Evolutionary conservation across 2,113 vertebrate species (phyloP), one percentile per base, ranked within the genome.

Genomic region (Centropus bengalensis): DNA sequence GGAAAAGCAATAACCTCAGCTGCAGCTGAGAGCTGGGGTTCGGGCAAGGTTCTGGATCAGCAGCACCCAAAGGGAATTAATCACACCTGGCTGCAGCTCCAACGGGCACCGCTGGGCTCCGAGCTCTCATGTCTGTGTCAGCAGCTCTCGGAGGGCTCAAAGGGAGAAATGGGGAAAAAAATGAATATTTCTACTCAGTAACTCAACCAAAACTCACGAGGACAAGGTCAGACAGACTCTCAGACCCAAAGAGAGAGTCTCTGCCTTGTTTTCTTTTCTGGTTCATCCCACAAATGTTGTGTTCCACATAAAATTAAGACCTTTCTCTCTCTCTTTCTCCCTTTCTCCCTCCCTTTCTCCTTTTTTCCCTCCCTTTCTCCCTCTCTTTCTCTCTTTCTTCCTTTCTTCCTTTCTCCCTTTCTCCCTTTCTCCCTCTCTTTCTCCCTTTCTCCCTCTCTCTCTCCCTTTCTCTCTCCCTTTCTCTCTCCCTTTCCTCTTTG

Each of bases 271-370:
- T 93, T 79, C 66, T 89, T 80, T 85, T 62, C 80, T 82, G 51
- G 54, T 85, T 91, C 58, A 2, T 55, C 45, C 36, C 83, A 45
- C 54, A 54, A 85, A 64, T 3, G 75, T 49, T 19, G 11, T 12
- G 42, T 8, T 93, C 45, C 59, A 40, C 17, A 2, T 2, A 6
- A 86, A 85, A 88, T 94, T 26, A 73, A 88, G 94, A 82, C 85
- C 71, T 89, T 84, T 58, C 89, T 87, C 79, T 64, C 79, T 58
- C n/a, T n/a, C n/a, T n/a, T n/a, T n/a, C n/a, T 88, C 89, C 82
- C 71, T 89, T 82, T 58, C 89, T 87, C 79, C 60, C 79, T 58
- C 36, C 9, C 36, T 36, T 36, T 36, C 36, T 88, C 90, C 85
- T 67, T 89, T 84, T 58, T 87, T 87, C 79, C 60, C 79, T 58